A percentile compares a stretch with the other conserved stretches of the same genome.
These are phyloP conservation scores for Henricia sp. DNA, from an alignment of 53 echinoderm and acorn worm species.

Conservation along the genomic window DNA sequence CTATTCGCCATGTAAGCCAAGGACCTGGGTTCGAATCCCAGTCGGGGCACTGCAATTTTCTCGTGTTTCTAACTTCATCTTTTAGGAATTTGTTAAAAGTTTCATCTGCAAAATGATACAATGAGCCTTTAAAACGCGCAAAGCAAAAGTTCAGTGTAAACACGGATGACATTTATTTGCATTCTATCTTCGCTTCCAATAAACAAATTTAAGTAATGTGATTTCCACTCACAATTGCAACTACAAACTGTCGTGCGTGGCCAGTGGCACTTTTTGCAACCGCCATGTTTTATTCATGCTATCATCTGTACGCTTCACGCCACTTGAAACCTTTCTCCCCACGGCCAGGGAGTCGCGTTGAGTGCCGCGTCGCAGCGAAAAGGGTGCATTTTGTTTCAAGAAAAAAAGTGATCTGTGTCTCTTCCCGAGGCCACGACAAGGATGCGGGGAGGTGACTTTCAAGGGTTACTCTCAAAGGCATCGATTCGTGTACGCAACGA, in stretches of 20 bases:
- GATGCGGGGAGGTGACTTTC: conserved; percentile 26
- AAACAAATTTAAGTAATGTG: no score
- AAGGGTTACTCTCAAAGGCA: conserved; percentile 35
- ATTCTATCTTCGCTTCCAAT: no score
- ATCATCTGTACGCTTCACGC: conserved; percentile 37
- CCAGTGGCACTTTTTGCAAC: not conserved
- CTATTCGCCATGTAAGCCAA: no score
- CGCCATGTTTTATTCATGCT: conserved; percentile 55
- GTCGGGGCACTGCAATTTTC: no score
- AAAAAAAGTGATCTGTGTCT: not conserved
- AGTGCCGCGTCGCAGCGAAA: conserved; percentile 20
- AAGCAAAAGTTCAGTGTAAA: no score
- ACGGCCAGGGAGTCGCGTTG: not conserved
- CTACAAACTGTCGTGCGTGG: not conserved
- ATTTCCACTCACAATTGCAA: no score
- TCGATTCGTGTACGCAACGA: conserved; percentile 34
- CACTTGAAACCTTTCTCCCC: conserved; percentile 13
- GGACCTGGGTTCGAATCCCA: no score
- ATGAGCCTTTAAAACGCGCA: no score
- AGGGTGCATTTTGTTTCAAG: conserved; percentile 42
- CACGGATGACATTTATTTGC: no score
- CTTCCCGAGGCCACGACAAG: conserved; percentile 9
- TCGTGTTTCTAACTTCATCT: no score
- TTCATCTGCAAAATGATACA: no score
- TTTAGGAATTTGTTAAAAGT: no score